Base-by-base conservation (phyloP, 2,888 invertebrate genomes). In the Trachelus tabidus region DNA sequence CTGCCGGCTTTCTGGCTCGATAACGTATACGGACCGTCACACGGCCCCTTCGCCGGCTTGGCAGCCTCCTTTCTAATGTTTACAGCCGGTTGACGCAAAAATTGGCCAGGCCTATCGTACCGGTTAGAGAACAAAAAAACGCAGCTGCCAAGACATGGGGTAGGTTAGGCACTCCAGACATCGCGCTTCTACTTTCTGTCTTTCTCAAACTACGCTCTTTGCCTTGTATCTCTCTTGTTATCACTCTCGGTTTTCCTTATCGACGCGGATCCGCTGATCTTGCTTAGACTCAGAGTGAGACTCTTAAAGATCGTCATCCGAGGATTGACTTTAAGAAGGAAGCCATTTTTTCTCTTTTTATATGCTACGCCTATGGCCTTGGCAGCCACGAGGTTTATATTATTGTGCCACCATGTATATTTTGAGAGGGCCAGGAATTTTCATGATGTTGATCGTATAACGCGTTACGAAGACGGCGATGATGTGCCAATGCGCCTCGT, bases 1-100 rank as follows among this genome's bases (percentile, higher is more conserved):
- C 40, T 40, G 15, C 15, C 40, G 40, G 40, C 4, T 15, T 37
- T 40, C 40, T 40, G 40, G 40, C 40, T 40, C 40, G 40, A 40
- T 40, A 40, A 40, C 40, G 40, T 15, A 40, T 40, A 40, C 40
- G 40, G 15, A 1, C 40, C 40, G 15, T 40, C 40, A 4, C 40
- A 15, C 40, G 40, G 40, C 40, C 40, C 40, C 40, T 15, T 40
- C 40, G 4, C 40, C 6, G 40, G 40, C 84, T 90, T 91, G 91
- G 90, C 91, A 91, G 85, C 87, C 81, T 82, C 85, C 80, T 89
- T 88, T 86, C 87, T 86, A 90, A 89, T 90, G 90, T 90, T 90
- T 90, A 90, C 90, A 86, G 83, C 83, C 82, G 84, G 88, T 88
- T 86, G 87, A 87, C 86, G 88, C 87, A 89, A 90, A 91, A 90